These are phyloP conservation scores for Phalacrocorax pelagicus DNA, from an alignment of 2,113 vertebrate species.

Conservation along the genomic window DNA sequence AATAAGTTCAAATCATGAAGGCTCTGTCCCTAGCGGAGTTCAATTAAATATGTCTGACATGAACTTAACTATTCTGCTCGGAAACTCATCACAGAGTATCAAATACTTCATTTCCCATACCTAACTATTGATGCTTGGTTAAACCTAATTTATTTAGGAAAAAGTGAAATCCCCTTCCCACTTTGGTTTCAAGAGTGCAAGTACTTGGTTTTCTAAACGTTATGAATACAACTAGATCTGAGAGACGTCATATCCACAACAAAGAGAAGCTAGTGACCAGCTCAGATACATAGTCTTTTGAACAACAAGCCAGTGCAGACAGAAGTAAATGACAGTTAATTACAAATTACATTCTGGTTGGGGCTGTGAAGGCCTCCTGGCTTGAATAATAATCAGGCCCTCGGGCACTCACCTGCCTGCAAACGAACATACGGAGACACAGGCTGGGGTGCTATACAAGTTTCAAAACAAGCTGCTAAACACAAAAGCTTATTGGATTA, in stretches of 20 bases:
- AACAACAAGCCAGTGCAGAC: slow-evolving; percentile 81
- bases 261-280: slow-evolving; percentile 76
- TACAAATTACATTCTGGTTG: slow-evolving; percentile 85
- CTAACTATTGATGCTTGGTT: slow-evolving; percentile 28
- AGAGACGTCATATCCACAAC: slow-evolving; percentile 75
- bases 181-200: slow-evolving; percentile 55
- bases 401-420: slow-evolving; percentile 86
- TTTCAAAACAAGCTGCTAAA: slow-evolving; percentile 85
- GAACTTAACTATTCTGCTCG: not conserved
- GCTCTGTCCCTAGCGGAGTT: not conserved
- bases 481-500: slow-evolving; percentile 89
- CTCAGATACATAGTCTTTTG: slow-evolving; percentile 74
- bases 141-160: slow-evolving; percentile 51
- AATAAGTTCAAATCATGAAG: slow-evolving; percentile 21
- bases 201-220: slow-evolving; percentile 42
- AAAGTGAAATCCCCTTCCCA: slow-evolving; percentile 43
- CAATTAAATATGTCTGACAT: not conserved
- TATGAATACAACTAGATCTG: slow-evolving; percentile 65
- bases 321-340: slow-evolving; percentile 88
- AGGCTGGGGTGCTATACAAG: slow-evolving; percentile 77
- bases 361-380: slow-evolving; percentile 75
- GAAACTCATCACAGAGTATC: not conserved
- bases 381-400: slow-evolving; percentile 83
- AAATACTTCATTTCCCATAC: slow-evolving; percentile 20
- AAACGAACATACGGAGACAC: slow-evolving; percentile 70